Base-by-base conservation (phyloP, 2,113 vertebrate genomes). In the Oostethus manadensis region DNA sequence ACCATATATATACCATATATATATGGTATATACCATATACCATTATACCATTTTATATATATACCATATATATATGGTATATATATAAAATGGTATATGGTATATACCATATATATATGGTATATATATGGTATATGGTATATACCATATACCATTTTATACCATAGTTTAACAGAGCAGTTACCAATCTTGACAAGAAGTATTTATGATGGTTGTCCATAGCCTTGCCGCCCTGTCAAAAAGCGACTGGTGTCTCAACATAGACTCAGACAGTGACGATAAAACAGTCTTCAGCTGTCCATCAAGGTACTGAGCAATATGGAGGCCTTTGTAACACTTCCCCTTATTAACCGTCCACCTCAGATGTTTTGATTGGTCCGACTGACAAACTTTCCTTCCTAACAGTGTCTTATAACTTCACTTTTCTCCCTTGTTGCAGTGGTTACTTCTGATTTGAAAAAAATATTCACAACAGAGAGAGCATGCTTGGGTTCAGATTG, bases 251-350 rank as follows among this genome's bases (percentile, higher is more conserved):
- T 93, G 89, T 87, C 91, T 97, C 66, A 89, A 90, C 85, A 93
- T 90, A 93, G 93, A 93, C 88, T 91, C 92, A 2, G 91, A 95
- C 88, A 90, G 88, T 54, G 92, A 94, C 82, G 90, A 89, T 78
- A 69, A 92, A 76, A 91, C 93, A 63, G 88, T 89, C 87, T 91
- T 92, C 93, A 93, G 87, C 90, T 93, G 91, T 91, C 92, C 93
- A 43, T 93, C 92, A 90, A 95, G 93, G 93, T 95, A 95, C 78
- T 67, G 69, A 58, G 22, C 33, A 18, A 1, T 51, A 20, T 58
- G 73, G 70, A 60, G 51, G 47, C 65, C 60, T 35, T 26, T 6
- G 14, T 14, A 15, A 57, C 58, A 68, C 29, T 33, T 53, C 29
- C 10, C n/a, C 51, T 50, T 21, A 50, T 50, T 20, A 18, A n/a